A percentile compares a stretch with the other conserved stretches of the same genome.
Evolutionary conservation across 2,113 vertebrate genomes (phyloP).

Genomic region (Tiliqua scincoides): DNA sequence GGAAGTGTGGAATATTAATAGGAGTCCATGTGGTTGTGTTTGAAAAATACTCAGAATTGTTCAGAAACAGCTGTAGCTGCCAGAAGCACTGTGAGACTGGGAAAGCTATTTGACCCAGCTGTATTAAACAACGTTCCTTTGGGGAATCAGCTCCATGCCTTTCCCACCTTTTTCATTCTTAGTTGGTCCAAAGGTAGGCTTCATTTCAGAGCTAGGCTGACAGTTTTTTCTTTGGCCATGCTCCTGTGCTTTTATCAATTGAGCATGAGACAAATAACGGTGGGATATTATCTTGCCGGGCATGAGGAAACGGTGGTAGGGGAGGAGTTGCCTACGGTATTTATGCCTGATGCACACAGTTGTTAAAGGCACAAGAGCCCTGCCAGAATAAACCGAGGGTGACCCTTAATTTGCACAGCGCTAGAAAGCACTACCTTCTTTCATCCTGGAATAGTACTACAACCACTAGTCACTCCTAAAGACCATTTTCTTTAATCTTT

Average conservation of each 20-base stretch:
- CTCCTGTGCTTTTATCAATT: not conserved
- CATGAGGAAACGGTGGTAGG: not conserved
- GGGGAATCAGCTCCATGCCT: not conserved
- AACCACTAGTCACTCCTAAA: no score
- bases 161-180: not conserved
- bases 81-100: not conserved
- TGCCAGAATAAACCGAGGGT: not conserved
- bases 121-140: not conserved
- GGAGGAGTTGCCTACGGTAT: not conserved
- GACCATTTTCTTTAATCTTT: not conserved
- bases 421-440: not conserved
- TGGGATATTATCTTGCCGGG: not conserved
- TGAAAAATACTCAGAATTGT: not conserved
- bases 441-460: not conserved
- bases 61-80: conserved; percentile 2
- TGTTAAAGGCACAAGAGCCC: not conserved
- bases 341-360: not conserved
- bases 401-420: not conserved
- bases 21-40: not conserved
- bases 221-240: not conserved
- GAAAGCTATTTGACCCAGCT: not conserved
- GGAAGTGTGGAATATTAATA: conserved; percentile 11
- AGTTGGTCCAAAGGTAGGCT: not conserved
- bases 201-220: not conserved
- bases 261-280: not conserved